Evolutionary conservation across 2,113 vertebrate genomes (phyloP).

Genomic region (Oostethus manadensis): DNA sequence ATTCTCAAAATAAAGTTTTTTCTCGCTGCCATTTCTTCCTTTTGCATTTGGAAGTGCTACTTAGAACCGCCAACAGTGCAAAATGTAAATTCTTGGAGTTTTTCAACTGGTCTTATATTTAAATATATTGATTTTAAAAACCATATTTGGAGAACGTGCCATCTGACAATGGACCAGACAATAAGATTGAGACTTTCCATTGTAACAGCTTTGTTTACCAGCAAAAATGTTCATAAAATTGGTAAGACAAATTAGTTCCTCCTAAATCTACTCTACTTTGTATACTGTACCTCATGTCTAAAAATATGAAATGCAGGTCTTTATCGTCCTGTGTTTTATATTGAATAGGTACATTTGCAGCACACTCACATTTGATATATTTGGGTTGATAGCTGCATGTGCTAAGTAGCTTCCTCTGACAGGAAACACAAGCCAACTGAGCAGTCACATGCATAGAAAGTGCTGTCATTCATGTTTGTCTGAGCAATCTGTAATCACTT

Average conservation of each 20-base stretch:
- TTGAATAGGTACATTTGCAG: neutral
- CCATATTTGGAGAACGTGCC: too few species aligned
- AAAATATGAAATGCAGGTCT: neutral
- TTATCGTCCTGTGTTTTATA: neutral
- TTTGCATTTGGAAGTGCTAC: too few species aligned
- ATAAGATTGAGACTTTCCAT: too few species aligned
- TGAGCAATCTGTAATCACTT: neutral
- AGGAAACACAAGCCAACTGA: constrained; percentile 39
- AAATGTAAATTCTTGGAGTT: too few species aligned
- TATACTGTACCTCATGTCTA: neutral
- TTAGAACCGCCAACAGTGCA: too few species aligned
- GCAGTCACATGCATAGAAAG: neutral
- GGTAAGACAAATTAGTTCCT: neutral
- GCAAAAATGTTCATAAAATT: too few species aligned
- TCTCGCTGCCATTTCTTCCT: too few species aligned
- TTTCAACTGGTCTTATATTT: too few species aligned
- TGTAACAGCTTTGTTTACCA: too few species aligned
- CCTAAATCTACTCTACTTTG: neutral
- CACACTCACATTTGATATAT: neutral
- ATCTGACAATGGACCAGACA: too few species aligned
- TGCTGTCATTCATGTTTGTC: neutral
- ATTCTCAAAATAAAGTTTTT: too few species aligned
- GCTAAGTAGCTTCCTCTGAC: constrained; percentile 20
- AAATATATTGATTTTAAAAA: too few species aligned
- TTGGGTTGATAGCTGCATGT: neutral